Evolutionary conservation across 2,113 vertebrate species (phyloP).

Genomic region (Gracilinanus agilis): DNA sequence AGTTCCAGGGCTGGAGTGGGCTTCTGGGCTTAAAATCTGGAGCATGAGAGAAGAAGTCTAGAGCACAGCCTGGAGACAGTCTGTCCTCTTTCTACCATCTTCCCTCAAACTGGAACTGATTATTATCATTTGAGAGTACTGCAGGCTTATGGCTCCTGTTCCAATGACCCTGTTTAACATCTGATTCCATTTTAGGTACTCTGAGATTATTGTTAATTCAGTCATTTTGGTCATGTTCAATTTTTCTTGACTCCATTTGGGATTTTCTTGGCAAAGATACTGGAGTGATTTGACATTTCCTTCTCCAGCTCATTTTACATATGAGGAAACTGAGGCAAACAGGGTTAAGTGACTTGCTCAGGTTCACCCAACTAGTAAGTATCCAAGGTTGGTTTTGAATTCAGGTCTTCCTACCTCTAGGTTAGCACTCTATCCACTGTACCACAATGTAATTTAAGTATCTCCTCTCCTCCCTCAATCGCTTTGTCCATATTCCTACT

Average conservation of each 20-base stretch:
- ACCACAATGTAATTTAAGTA: neutral
- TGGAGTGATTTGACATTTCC: no score
- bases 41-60: no score
- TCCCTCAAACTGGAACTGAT: neutral
- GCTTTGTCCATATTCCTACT: neutral
- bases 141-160: neutral
- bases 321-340: no score
- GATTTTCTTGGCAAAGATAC: no score
- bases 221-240: no score
- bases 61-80: neutral
- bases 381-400: no score
- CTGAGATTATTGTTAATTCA: neutral
- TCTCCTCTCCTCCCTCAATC: neutral
- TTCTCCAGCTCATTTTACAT: no score
- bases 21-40: neutral
- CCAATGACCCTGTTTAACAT: neutral
- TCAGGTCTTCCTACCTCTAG: no score
- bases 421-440: no score
- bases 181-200: neutral
- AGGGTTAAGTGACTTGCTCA: no score
- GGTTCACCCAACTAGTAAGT: no score
- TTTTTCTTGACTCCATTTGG: no score
- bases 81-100: neutral
- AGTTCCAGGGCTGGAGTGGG: neutral
- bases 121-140: neutral